Evolutionary conservation across 1,140 invertebrate genomes (phyloP).

Genomic region (Steinernema feltiae): DNA sequence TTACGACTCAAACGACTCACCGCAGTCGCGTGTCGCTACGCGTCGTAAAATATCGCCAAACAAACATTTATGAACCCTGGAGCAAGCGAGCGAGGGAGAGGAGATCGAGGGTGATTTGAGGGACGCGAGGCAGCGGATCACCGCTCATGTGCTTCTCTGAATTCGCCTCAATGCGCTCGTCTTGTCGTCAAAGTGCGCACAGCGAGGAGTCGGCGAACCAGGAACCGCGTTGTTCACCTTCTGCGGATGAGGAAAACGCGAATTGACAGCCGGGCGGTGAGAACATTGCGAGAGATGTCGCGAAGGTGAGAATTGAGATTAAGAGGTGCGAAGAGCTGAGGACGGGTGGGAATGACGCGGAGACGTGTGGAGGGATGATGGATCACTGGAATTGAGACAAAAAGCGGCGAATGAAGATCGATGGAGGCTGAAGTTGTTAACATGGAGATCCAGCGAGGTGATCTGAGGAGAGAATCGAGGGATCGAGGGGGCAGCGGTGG

Average conservation of each 20-base stretch:
- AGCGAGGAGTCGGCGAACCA: no score
- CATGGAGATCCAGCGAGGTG: no score
- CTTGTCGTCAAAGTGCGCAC: no score
- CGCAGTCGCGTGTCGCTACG: not conserved
- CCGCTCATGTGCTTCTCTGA: no score
- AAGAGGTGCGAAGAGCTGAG: not conserved
- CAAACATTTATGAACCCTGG: not conserved
- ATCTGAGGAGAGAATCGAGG: no score
- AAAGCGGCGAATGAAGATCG: not conserved
- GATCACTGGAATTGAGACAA: not conserved
- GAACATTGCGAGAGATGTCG: not conserved
- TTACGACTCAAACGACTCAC: not conserved
- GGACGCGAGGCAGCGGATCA: no score
- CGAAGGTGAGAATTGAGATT: not conserved
- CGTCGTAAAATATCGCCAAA: slow-evolving; percentile 7
- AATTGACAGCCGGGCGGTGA: not conserved
- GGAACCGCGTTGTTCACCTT: not conserved
- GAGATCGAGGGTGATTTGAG: no score
- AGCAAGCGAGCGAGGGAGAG: no score
- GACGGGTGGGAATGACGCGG: not conserved
- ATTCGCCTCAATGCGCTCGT: no score
- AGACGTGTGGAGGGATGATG: not conserved
- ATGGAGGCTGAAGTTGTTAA: no score
- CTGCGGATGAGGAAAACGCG: not conserved
- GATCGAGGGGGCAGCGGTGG: no score